Evolutionary conservation across 2,797 vertebrate species (phyloP), one percentile per base, ranked within the genome.

Genomic region (Gymnoscopelus braueri): DNA sequence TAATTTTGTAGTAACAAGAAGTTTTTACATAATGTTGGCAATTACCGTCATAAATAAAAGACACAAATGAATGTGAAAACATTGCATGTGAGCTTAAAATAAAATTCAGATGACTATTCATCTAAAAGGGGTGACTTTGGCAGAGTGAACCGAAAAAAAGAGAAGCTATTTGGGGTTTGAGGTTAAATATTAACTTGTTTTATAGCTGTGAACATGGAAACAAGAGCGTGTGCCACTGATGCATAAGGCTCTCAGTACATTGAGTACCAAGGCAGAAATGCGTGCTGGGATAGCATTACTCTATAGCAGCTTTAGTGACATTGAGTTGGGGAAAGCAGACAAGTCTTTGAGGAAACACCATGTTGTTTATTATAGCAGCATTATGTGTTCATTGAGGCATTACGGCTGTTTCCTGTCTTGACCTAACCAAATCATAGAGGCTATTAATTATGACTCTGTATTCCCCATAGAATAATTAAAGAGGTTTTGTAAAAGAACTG

Each of bases 101-200:
- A 23, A 53, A 10, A 53, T 67, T 49, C 23, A 5, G 47, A 44
- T 3, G 49, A 15, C 55, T 57, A 58, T 62, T n/a, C 49, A 26
- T 73, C 59, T 63, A 58, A 24, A 75, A 81, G 63, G 63, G 54
- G 32, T 26, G 29, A 56, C 74, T 66, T 19, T 12, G 72, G 29
- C 59, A 47, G 71, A 65, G 79, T 77, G 56, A 44, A 13, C 65
- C 15, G 63, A 23, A 7, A 67, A 60, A 77, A 63, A 80, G 73
- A 87, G 73, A 87, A 87, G 89, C 84, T 89, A 88, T 90, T 91
- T 90, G 82, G 82, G 82, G 81, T 83, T 86, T 75, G 91, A 44
- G 8, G 39, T 93, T 93, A 94, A 93, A 92, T 88, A 94, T 94
- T 94, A 94, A 94, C 93, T 81, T 74, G 80, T 80, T 93, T 94